Base-by-base conservation (phyloP, 2,113 vertebrate genomes). In the Notothenia rossii region DNA sequence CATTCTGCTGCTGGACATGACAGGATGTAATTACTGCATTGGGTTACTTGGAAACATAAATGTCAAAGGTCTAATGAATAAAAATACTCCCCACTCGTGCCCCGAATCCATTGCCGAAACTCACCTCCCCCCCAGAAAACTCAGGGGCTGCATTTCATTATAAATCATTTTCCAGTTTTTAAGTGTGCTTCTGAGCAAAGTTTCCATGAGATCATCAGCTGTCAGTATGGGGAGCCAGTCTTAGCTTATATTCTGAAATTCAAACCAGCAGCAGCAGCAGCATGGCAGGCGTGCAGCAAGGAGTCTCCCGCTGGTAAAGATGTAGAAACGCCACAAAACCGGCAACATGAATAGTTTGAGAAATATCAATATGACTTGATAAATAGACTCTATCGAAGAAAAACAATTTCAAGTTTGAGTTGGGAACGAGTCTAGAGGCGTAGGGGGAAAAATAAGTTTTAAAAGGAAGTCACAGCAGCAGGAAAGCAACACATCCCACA, bases 141-240 rank as follows among this genome's bases (percentile, higher is more conserved):
- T 54, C 36, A 22, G 70, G 60, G 79, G 91, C 92, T 91, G 93
- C 68, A 17, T 82, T 93, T 92, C 89, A 92, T 94, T 93, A 94
- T 87, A 88, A 92, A 90, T 91, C 86, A 86, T 88, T 91, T 87
- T 87, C 63, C 84, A 56, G 76, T 87, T 91, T 92, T 90, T 86
- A 91, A 93, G 91, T 77, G 80, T 12, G 7, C 77, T 29, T 80
- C 86, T 92, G 87, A 88, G 83, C 88, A 88, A 88, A 90, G 72
- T 94, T 95, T 94, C 93, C 93, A 93, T 95, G 90, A 94, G 90
- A 87, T 94, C 93, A 94, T 84, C 89, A 93, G 89, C 90, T 94
- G 90, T 92, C 91, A 90, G 90, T 83, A 84, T 80, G 86, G 54
- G 88, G 90, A 89, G 89, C 88, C 86, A 87, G 90, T 88, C 67